Conservation (phyloP, 2,113 vertebrate species). For the Neolamprologus modestus region DNA sequence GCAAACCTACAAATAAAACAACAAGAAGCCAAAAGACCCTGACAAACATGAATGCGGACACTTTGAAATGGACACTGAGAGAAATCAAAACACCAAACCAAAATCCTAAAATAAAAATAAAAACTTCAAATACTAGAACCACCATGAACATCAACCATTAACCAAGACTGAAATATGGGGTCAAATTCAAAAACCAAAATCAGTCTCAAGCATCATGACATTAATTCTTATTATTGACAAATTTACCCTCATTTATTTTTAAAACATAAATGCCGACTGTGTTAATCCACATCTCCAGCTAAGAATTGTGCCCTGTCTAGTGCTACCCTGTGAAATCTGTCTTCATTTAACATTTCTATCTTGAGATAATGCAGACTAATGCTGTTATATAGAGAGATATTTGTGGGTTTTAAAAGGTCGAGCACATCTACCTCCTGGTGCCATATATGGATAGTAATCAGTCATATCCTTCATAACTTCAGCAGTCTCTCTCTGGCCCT, state of each 20-base stretch:
- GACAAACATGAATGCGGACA: neutral
- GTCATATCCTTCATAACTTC: slow-evolving; percentile 3
- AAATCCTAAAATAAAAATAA: neutral
- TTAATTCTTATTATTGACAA: neutral
- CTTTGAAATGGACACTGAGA: neutral
- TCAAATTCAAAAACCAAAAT: neutral
- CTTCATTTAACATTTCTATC: slow-evolving; percentile 9
- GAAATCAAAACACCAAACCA: neutral
- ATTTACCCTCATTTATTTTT: neutral
- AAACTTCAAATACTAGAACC: neutral
- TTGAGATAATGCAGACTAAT: slow-evolving; percentile 25
- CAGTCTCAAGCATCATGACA: neutral
- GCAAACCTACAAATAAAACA: neutral
- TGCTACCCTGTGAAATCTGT: neutral
- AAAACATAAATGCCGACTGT: neutral
- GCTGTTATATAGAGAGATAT: slow-evolving; percentile 10
- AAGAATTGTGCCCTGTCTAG: neutral
- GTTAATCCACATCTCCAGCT: neutral
- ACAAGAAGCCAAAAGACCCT: neutral
- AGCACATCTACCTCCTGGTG: neutral
- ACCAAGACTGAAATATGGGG: neutral
- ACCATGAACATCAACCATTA: neutral
- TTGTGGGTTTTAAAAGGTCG: slow-evolving; percentile 40
- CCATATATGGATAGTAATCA: slow-evolving; percentile 10
- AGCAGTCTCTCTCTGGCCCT: neutral